These are phyloP conservation scores for Lycaon pictus DNA, from an alignment of 2,113 vertebrate genomes.

Conservation along the genomic window DNA sequence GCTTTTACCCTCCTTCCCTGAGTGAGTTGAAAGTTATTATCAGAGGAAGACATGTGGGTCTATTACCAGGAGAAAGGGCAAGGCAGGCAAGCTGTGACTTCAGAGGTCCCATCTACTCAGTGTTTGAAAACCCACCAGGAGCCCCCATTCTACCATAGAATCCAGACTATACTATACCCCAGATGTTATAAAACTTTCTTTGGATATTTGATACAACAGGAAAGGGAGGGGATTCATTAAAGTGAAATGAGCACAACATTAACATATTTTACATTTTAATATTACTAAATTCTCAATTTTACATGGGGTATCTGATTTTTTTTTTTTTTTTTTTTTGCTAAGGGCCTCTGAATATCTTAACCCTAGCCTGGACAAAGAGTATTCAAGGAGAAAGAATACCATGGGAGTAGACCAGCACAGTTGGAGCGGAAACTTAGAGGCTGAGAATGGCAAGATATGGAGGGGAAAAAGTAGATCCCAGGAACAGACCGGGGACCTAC, in stretches of 20 bases:
- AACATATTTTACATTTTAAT: background rate
- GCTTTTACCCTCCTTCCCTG: background rate
- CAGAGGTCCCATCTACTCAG: background rate
- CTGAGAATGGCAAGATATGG: background rate
- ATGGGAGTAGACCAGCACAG: background rate
- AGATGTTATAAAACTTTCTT: constrained; percentile 3
- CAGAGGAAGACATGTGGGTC: constrained; percentile 19
- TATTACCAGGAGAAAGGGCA: background rate
- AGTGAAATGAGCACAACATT: background rate
- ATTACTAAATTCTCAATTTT: background rate
- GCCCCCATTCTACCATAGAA: background rate
- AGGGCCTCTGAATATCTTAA: background rate
- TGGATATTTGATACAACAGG: background rate
- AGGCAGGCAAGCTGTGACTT: background rate
- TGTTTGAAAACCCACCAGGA: constrained; percentile 47
- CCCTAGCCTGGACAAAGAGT: background rate
- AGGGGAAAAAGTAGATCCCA: background rate
- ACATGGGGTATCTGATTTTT: background rate
- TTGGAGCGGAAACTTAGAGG: background rate
- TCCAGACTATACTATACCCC: background rate
- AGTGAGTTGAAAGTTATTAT: constrained; percentile 9
- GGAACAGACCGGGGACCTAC: accelerated
- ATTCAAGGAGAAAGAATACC: background rate
- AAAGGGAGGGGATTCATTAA: background rate
- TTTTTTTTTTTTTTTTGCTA: background rate